Evolutionary conservation across 2,888 invertebrate genomes (phyloP).

Genomic region (Onthophagus sagittarius): DNA sequence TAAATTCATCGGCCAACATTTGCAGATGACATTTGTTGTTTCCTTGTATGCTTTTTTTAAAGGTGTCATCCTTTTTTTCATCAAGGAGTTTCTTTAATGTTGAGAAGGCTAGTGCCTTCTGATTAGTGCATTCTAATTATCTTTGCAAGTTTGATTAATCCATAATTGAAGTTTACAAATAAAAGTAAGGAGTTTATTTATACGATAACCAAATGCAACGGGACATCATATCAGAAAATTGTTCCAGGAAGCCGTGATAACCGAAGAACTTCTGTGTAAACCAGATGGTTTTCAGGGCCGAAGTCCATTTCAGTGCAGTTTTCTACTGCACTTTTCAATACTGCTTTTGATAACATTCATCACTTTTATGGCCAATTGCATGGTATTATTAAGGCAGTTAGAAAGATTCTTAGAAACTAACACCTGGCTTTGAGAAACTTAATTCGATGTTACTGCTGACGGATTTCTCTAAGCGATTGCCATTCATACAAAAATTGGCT

Average conservation of each 20-base stretch:
- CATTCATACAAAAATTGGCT: neutral
- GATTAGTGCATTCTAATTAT: too few relatives aligned
- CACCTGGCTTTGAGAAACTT: constrained; percentile 21
- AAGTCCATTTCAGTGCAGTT: constrained; percentile 14
- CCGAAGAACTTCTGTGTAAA: constrained; percentile 18
- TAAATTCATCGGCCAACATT: constrained; percentile 16
- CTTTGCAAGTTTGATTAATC: too few relatives aligned
- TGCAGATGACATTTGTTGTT: constrained; percentile 11
- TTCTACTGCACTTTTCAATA: constrained; percentile 23
- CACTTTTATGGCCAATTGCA: too few relatives aligned
- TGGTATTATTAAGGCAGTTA: constrained; percentile 3
- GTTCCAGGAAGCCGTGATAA: constrained; percentile 20
- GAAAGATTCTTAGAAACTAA: constrained; percentile 25
- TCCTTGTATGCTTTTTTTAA: too few relatives aligned
- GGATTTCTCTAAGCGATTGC: constrained; percentile 29
- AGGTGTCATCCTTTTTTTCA: neutral
- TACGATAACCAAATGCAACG: constrained; percentile 21
- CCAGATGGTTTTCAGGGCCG: too few relatives aligned
- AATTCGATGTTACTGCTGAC: constrained; percentile 26
- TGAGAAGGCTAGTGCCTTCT: too few relatives aligned
- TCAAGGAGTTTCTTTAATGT: neutral
- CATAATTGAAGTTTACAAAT: constrained; percentile 18
- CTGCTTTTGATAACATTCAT: constrained; percentile 18
- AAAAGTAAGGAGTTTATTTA: constrained; percentile 23
- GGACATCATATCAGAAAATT: constrained; percentile 23